Evolutionary conservation across 2,113 vertebrate genomes (phyloP).

Genomic region (Sterna hirundo): DNA sequence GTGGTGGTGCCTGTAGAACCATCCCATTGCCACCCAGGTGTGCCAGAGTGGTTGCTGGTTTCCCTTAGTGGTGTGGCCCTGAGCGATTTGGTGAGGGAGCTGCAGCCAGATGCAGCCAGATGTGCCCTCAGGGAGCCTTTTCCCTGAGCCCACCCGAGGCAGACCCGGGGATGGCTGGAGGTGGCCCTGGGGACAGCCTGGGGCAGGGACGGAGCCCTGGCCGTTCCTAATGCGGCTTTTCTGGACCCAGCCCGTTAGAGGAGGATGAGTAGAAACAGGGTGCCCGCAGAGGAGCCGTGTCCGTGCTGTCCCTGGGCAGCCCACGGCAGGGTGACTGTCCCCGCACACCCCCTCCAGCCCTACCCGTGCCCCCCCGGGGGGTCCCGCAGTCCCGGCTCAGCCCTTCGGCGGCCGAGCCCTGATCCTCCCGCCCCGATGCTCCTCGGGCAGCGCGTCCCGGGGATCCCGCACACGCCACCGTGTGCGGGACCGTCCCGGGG

Average conservation of each 20-base stretch:
- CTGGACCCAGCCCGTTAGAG: background rate
- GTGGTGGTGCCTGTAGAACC: background rate
- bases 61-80: background rate
- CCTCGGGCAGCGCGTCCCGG: background rate
- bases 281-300: background rate
- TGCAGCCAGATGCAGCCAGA: background rate
- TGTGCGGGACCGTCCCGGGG: too few relatives aligned
- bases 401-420: background rate
- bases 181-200: background rate
- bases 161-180: background rate
- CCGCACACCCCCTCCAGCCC: background rate
- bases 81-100: background rate
- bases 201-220: background rate
- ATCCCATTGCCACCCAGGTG: background rate
- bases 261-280: fast-evolving
- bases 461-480: background rate
- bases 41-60: background rate
- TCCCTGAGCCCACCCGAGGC: background rate
- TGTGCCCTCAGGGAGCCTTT: background rate
- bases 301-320: background rate
- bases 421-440: background rate
- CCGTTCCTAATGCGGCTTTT: too few relatives aligned
- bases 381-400: background rate
- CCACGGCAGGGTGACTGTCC: background rate
- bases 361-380: background rate